These are phyloP conservation scores for Bufotes viridis DNA, from an alignment of 2,797 vertebrate species.

Conservation along the genomic window DNA sequence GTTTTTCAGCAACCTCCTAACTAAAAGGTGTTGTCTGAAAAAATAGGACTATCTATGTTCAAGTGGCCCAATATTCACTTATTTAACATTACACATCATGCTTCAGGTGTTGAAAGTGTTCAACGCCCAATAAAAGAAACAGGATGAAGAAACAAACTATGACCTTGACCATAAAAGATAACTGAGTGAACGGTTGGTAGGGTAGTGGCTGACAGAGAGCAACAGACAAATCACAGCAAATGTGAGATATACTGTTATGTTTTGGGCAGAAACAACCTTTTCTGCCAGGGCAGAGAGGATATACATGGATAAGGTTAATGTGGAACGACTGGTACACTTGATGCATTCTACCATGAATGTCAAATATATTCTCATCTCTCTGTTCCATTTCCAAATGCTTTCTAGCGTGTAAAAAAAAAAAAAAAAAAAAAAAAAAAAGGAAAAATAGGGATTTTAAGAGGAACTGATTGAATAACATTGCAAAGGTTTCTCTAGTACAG, in stretches of 20 bases:
- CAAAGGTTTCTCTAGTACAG: not conserved
- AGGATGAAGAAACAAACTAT: not conserved
- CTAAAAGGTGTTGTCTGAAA: too few relatives aligned
- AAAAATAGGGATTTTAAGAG: not conserved
- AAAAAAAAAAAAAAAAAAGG: not conserved
- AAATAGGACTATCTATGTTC: too few relatives aligned
- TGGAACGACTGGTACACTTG: not conserved
- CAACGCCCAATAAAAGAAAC: not conserved
- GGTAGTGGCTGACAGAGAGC: not conserved
- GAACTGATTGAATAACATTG: not conserved
- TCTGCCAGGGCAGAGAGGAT: not conserved
- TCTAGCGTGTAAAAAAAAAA: not conserved
- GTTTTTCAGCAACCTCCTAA: too few relatives aligned
- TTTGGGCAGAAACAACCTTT: not conserved
- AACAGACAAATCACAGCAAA: not conserved
- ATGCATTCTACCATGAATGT: constrained; percentile 44
- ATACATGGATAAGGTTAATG: not conserved
- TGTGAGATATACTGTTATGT: not conserved
- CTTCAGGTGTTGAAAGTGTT: not conserved
- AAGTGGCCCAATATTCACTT: not conserved
- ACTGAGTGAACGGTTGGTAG: not conserved
- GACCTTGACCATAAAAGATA: not conserved
- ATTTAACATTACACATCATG: not conserved
- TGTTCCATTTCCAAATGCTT: constrained; percentile 9
- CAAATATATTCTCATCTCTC: constrained; percentile 24